Percentiles rank a stretch among this genome's conserved stretches.
Conservation (phyloP, 2,113 vertebrate genomes). For the Sisor rabdophorus region DNA sequence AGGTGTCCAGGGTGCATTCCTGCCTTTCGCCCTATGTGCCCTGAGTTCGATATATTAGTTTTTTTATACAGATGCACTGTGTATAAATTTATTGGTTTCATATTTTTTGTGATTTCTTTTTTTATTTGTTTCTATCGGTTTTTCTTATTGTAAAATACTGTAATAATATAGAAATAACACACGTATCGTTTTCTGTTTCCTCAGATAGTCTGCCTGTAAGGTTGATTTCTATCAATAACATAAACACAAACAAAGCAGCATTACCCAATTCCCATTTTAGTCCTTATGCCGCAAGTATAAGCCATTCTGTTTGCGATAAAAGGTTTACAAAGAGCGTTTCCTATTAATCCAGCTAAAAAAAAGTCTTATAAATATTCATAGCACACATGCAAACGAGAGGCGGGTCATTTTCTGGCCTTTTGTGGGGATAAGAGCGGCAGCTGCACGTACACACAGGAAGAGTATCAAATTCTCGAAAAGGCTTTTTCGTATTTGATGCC, state of each 20-base stretch:
- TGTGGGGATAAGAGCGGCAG: conserved; percentile 18
- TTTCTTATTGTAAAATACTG: no score
- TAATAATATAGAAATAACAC: no score
- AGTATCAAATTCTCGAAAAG: conserved; percentile 1
- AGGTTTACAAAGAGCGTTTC: conserved; percentile 8
- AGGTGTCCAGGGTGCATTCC: no score
- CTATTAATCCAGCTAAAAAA: conserved; percentile 29
- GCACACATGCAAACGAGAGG: conserved; percentile 23
- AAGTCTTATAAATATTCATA: conserved; percentile 37
- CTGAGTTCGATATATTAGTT: no score
- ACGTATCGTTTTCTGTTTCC: no score
- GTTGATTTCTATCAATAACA: background rate
- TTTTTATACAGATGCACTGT: no score
- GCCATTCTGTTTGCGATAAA: background rate
- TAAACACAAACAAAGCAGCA: background rate
- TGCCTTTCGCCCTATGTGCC: no score
- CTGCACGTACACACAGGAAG: conserved; percentile 18
- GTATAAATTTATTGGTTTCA: no score
- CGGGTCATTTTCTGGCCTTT: conserved; percentile 24
- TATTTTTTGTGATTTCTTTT: no score
- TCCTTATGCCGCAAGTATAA: background rate
- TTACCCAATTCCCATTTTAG: conserved; percentile 5
- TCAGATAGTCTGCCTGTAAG: background rate
- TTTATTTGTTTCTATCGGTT: no score
- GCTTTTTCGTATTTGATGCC: background rate